These are phyloP conservation scores for Cosmia trapezina DNA, from an alignment of 2,888 invertebrate species.

Conservation along the genomic window DNA sequence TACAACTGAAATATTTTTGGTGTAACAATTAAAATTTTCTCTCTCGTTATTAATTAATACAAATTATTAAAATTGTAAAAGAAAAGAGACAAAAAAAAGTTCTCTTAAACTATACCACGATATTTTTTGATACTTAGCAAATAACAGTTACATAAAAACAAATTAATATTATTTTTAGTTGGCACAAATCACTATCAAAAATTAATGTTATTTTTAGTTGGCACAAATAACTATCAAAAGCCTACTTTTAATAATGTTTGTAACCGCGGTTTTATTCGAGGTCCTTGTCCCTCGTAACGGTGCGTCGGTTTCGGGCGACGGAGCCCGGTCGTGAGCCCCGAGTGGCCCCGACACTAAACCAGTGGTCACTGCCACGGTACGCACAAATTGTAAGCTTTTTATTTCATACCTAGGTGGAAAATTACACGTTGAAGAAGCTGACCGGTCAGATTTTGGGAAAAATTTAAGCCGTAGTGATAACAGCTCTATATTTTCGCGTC, in stretches of 20 bases:
- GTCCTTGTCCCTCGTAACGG: conserved; percentile 82
- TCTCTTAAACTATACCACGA: too few species aligned
- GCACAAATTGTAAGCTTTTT: conserved; percentile 16
- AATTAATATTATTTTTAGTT: not conserved
- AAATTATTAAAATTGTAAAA: too few species aligned
- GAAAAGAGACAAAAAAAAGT: too few species aligned
- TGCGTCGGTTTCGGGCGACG: conserved; percentile 67
- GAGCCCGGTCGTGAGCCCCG: conserved; percentile 48
- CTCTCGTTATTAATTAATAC: too few species aligned
- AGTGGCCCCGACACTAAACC: conserved; percentile 20
- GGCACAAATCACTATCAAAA: not conserved
- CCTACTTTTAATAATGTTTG: conserved; percentile 9
- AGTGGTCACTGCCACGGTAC: conserved; percentile 34
- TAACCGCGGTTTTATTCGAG: conserved; percentile 64
- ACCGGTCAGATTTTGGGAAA: not conserved
- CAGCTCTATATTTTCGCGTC: not conserved
- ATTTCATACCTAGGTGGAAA: conserved; percentile 16
- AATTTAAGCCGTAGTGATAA: not conserved
- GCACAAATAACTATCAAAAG: not conserved
- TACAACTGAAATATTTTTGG: too few species aligned
- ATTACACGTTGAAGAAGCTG: not conserved
- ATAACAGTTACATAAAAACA: not conserved
- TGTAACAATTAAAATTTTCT: too few species aligned
- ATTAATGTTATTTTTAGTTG: not conserved
- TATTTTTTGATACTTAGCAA: not conserved